phyloP scores from a whole-genome alignment of 2,797 vertebrate genomes.

The Sciurus vulgaris region DNA sequence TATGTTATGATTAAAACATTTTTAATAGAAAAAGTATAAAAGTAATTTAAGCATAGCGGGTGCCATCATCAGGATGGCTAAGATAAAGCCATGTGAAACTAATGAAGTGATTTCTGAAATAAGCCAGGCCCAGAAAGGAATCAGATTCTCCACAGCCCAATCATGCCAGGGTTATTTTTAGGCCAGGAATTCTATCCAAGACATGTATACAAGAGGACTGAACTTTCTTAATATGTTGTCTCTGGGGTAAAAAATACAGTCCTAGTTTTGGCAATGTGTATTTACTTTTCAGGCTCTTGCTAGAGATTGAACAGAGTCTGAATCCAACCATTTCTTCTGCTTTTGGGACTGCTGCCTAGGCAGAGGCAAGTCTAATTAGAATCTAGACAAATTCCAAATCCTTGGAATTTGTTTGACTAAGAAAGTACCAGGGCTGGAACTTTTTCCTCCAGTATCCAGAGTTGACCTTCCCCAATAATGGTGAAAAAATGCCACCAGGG shows the following conservation, averaged over 20 bases:
- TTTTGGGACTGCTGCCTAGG: background rate
- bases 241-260: slow-evolving; percentile 9
- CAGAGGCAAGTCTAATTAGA: slow-evolving; percentile 28
- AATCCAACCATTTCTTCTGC: slow-evolving; percentile 39
- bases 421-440: background rate
- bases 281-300: slow-evolving; percentile 20
- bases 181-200: slow-evolving; percentile 65
- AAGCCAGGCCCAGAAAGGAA: slow-evolving; percentile 74
- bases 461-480: slow-evolving; percentile 40
- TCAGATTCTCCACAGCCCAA: slow-evolving; percentile 65
- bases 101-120: slow-evolving; percentile 77
- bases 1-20: slow-evolving; percentile 61
- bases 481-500: background rate
- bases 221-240: slow-evolving; percentile 69
- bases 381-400: slow-evolving; percentile 34
- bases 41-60: slow-evolving; percentile 44
- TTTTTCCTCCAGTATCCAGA: slow-evolving; percentile 23
- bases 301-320: background rate
- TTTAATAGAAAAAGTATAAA: slow-evolving; percentile 71
- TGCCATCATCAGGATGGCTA: slow-evolving; percentile 40
- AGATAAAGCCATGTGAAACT: slow-evolving; percentile 20
- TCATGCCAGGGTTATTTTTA: slow-evolving; percentile 77
- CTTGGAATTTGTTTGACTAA: slow-evolving; percentile 39
- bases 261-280: slow-evolving; percentile 7
- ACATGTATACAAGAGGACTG: slow-evolving; percentile 61